phyloP scores from a whole-genome alignment of 1,140 invertebrate species.

The Leptopilina boulardi region DNA sequence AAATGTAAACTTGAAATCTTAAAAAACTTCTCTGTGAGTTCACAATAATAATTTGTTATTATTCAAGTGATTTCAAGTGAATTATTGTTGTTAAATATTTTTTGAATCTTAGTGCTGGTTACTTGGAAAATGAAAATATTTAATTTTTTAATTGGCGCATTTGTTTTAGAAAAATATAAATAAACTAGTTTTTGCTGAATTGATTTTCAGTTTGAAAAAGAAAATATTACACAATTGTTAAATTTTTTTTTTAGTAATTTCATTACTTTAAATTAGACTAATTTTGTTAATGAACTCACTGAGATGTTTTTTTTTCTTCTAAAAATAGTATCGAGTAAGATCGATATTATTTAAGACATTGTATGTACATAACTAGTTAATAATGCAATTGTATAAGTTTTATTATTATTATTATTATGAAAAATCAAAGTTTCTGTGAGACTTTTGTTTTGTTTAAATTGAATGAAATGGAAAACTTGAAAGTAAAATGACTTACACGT shows the following conservation, averaged over 20 bases:
- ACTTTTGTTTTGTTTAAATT: neutral
- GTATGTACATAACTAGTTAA: slow-evolving; percentile 37
- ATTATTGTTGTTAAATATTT: neutral
- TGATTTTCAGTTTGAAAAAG: too few relatives aligned
- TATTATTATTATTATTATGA: neutral
- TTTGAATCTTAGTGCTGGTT: neutral
- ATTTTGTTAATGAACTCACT: slow-evolving; percentile 11
- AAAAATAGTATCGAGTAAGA: slow-evolving; percentile 2
- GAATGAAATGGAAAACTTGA: neutral
- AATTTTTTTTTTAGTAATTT: too few relatives aligned
- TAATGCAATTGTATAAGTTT: slow-evolving; percentile 3
- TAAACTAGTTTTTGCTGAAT: too few relatives aligned
- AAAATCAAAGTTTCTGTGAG: neutral
- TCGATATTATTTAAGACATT: slow-evolving; percentile 17
- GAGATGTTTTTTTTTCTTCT: neutral
- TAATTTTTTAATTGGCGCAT: too few relatives aligned
- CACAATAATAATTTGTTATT: neutral
- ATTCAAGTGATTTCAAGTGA: neutral
- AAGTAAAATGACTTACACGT: neutral
- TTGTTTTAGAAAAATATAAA: too few relatives aligned
- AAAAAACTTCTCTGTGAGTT: slow-evolving; percentile 24
- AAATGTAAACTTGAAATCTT: slow-evolving; percentile 52
- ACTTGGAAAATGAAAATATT: neutral
- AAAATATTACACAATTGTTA: too few relatives aligned
- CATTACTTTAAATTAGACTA: neutral